Base-by-base conservation (phyloP, 2,113 vertebrate genomes). In the Eurypyga helias region DNA sequence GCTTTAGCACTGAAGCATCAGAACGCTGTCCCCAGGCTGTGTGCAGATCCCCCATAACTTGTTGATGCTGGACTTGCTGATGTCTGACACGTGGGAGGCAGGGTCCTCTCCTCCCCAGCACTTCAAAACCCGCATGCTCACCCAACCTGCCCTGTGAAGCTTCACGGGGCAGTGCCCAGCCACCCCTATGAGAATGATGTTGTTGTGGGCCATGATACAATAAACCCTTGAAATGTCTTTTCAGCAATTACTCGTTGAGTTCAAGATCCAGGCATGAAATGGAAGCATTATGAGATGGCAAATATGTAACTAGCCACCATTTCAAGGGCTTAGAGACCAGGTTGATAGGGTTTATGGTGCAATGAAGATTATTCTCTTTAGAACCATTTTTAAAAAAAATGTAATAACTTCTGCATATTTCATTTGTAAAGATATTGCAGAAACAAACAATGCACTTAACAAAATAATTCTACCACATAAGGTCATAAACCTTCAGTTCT, bases 61-160 rank as follows among this genome's bases (percentile, higher is more conserved):
- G 20, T 36, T 76, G 62, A 17, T 66, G 45, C 38, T 64, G 61
- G n/a, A 11, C 25, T 19, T 51, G 24, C 12, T 15, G 43, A 31
- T 18, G 9, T 11, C 19, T 11, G 18, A 10, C 7, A 9, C 0
- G 0, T 4, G 17, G 48, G 23, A 24, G 4, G 19, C n/a, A n/a
- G n/a, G n/a, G n/a, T n/a, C n/a, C n/a, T n/a, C n/a, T n/a, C n/a
- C n/a, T n/a, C n/a, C n/a, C n/a, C n/a, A n/a, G n/a, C 1, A 1
- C 36, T 38, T 70, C 62, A 11, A 26, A 41, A 70, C 25, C 33
- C 29, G 11, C 7, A 1, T 19, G 11, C 11, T 60, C 26, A 10
- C 38, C 33, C 17, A 6, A 1, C 29, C 60, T 43, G 46, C 18
- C 51, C 26, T 1, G 0, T 6, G 58, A 29, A 43, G 23, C 55